Percentiles rank a stretch among this genome's conserved stretches.
Evolutionary conservation across 2,797 vertebrate genomes (phyloP).

Genomic region (Brotula barbata): DNA sequence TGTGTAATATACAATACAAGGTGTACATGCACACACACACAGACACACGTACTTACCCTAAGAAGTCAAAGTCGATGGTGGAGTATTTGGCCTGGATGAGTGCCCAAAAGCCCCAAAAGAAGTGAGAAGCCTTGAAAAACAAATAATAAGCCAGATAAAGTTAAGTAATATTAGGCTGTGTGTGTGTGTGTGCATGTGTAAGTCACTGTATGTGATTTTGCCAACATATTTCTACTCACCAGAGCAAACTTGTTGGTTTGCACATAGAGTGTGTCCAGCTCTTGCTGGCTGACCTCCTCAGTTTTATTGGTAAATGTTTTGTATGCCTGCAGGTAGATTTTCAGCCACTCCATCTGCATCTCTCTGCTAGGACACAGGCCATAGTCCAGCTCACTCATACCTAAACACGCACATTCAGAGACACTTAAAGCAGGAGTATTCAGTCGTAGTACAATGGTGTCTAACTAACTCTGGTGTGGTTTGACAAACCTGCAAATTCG

Average conservation of each 20-base stretch:
- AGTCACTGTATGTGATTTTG: conserved; percentile 1
- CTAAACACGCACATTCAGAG: conserved; percentile 58
- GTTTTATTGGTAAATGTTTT: conserved; percentile 79
- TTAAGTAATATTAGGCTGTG: conserved; percentile 1
- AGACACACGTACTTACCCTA: conserved; percentile 81
- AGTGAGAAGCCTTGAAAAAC: conserved; percentile 89
- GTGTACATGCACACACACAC: neutral
- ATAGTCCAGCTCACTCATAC: conserved; percentile 91
- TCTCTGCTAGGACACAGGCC: conserved; percentile 84
- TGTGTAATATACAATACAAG: conserved; percentile 2
- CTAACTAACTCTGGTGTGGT: neutral
- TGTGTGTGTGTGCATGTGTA: neutral
- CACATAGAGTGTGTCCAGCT: conserved; percentile 90
- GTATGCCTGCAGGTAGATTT: conserved; percentile 88
- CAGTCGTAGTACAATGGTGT: no score
- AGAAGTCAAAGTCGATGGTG: conserved; percentile 94
- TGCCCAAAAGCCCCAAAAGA: conserved; percentile 97
- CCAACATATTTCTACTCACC: conserved; percentile 78
- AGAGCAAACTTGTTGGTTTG: conserved; percentile 98
- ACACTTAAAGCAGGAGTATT: no score
- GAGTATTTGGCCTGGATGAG: conserved; percentile 97
- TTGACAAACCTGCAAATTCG: conserved; percentile 90
- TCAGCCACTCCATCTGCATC: conserved; percentile 92
- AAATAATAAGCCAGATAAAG: conserved; percentile 14
- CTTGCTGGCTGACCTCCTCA: conserved; percentile 77